phyloP scores from a whole-genome alignment of 2,888 invertebrate species.

The Sminthurinus aureus region DNA sequence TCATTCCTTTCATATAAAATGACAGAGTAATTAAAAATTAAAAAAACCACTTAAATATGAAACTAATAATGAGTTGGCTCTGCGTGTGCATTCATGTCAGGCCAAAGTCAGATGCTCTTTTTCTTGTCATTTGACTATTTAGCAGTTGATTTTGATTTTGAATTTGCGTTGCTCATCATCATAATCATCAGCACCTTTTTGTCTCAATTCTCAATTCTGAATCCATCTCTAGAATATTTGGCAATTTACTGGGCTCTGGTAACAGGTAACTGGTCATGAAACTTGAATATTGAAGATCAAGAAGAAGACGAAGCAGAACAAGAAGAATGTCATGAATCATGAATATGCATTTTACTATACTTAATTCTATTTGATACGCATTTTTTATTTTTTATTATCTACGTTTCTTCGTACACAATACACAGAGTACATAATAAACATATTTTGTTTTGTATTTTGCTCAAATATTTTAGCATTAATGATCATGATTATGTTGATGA shows the following conservation, averaged over 20 bases:
- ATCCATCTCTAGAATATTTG: background rate
- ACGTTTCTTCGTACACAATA: no score
- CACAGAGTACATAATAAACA: no score
- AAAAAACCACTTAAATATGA: slow-evolving; percentile 16
- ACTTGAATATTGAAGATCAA: background rate
- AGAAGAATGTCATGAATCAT: background rate
- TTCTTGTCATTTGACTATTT: no score
- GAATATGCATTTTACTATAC: background rate
- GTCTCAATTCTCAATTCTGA: background rate
- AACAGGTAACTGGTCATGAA: no score
- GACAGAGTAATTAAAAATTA: slow-evolving; percentile 20
- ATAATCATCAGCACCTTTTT: background rate
- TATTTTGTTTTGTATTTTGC: background rate
- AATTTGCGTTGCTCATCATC: background rate
- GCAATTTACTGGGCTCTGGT: background rate
- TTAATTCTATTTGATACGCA: background rate
- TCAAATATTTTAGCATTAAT: background rate
- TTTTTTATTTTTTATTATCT: no score
- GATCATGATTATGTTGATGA: background rate
- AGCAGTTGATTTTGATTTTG: background rate
- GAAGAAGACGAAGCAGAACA: background rate
- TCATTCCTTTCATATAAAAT: background rate
- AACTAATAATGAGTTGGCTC: background rate
- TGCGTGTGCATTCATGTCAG: background rate
- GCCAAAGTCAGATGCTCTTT: background rate